A percentile compares a stretch with the other conserved stretches of the same genome.
Evolutionary conservation across 1,140 invertebrate genomes (phyloP).

Genomic region (Rhyzopertha dominica): DNA sequence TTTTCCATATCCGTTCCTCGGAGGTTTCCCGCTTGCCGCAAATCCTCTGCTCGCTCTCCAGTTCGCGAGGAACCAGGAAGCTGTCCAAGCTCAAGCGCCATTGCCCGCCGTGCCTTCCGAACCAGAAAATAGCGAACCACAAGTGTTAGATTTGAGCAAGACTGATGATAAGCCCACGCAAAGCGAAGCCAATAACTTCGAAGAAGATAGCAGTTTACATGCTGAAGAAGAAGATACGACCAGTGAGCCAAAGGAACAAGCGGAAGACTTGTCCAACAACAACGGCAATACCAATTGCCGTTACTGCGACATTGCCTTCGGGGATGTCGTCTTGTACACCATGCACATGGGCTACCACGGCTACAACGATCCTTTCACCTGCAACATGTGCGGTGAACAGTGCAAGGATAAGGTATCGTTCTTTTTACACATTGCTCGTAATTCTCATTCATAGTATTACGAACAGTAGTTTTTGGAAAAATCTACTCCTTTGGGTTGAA

Average conservation of each 20-base stretch:
- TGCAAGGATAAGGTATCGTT: slow-evolving; percentile 80
- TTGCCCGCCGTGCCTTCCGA: background rate
- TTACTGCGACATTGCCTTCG: slow-evolving; percentile 86
- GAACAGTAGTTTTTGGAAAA: background rate
- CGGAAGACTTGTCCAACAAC: slow-evolving; percentile 14
- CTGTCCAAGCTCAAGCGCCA: slow-evolving; percentile 16
- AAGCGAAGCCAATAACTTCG: slow-evolving; percentile 22
- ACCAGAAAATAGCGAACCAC: slow-evolving; percentile 20
- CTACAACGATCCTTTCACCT: slow-evolving; percentile 84
- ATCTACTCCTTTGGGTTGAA: background rate
- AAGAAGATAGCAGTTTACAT: slow-evolving; percentile 15
- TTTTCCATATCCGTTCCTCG: slow-evolving; percentile 29
- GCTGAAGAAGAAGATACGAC: slow-evolving; percentile 19
- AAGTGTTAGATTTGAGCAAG: slow-evolving; percentile 56
- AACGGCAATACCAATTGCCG: slow-evolving; percentile 62
- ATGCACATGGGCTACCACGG: slow-evolving; percentile 97
- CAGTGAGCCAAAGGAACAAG: slow-evolving; percentile 15
- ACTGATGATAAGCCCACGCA: slow-evolving; percentile 32
- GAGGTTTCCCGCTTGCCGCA: slow-evolving; percentile 15
- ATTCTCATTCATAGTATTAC: slow-evolving; percentile 61
- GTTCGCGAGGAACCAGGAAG: slow-evolving; percentile 3
- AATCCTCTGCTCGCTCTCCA: slow-evolving; percentile 47
- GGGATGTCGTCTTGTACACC: slow-evolving; percentile 85
- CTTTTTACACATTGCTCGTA: slow-evolving; percentile 84
- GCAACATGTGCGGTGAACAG: slow-evolving; percentile 87